phyloP scores from a whole-genome alignment of 2,888 invertebrate species.

The Plusia festucae region DNA sequence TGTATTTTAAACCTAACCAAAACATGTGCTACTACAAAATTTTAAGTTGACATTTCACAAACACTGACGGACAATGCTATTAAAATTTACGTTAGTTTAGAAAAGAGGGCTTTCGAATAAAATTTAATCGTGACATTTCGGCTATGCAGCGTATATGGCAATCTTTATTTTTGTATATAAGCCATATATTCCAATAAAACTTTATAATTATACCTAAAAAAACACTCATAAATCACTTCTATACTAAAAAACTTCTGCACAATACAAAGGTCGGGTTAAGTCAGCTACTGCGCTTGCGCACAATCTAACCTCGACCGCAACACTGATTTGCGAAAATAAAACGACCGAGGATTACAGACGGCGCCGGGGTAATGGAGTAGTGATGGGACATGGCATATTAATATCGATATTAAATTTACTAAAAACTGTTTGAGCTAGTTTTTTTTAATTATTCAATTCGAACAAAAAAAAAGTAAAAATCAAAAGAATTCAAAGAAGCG shows the following conservation, averaged over 20 bases:
- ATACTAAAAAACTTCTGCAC: conserved; percentile 38
- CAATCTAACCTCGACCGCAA: conserved; percentile 80
- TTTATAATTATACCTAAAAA: conserved; percentile 47
- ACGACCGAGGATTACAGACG: conserved; percentile 82
- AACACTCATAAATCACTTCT: conserved; percentile 24
- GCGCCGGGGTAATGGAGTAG: conserved; percentile 82
- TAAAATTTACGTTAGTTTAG: too few relatives aligned
- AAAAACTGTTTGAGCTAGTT: too few relatives aligned
- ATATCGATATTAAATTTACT: conserved; percentile 43
- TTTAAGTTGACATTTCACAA: too few relatives aligned
- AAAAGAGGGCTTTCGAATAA: too few relatives aligned
- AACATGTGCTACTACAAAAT: too few relatives aligned
- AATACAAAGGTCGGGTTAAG: conserved; percentile 48
- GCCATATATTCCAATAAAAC: conserved; percentile 33
- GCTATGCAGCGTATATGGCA: too few relatives aligned
- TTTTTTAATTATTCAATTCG: neutral
- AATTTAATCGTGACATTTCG: too few relatives aligned
- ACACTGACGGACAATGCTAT: too few relatives aligned
- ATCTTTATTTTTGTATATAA: too few relatives aligned
- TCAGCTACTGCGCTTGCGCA: conserved; percentile 63
- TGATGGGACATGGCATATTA: conserved; percentile 57
- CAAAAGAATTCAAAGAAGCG: too few relatives aligned
- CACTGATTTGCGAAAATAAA: conserved; percentile 87
- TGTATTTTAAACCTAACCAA: too few relatives aligned
- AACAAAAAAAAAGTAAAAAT: neutral